phyloP scores from a whole-genome alignment of 1,140 invertebrate species.

The Achatina immaculata region DNA sequence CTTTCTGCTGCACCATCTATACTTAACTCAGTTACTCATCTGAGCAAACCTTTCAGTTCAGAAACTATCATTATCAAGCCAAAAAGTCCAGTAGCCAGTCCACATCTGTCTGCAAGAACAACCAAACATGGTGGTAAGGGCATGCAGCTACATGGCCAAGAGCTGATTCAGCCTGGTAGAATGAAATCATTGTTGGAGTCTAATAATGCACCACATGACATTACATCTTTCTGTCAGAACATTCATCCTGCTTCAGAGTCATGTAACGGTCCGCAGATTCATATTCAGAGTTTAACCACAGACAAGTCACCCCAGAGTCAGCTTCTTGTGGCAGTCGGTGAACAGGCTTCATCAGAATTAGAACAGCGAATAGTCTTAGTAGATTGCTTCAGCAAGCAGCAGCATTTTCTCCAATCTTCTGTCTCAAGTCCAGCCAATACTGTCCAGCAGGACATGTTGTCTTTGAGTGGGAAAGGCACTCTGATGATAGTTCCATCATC shows the following conservation, averaged over 20 bases:
- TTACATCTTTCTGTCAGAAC: not conserved
- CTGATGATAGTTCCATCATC: not conserved
- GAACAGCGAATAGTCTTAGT: not conserved
- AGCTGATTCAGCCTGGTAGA: not conserved
- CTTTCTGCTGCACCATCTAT: not conserved
- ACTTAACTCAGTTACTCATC: not conserved
- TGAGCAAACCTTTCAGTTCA: not conserved
- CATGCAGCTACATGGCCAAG: not conserved
- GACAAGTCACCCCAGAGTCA: not conserved
- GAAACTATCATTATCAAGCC: not conserved
- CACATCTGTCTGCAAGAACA: not conserved
- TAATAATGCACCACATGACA: not conserved
- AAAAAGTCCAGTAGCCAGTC: not conserved
- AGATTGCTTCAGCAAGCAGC: not conserved
- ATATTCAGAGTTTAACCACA: not conserved
- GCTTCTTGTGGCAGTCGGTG: not conserved
- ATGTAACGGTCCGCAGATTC: not conserved
- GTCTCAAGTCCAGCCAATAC: not conserved
- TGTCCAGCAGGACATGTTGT: not conserved
- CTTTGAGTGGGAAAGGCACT: not conserved
- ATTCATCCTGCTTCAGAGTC: not conserved
- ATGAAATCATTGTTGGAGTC: not conserved
- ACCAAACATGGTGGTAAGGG: not conserved
- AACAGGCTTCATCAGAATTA: not conserved
- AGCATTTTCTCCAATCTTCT: no score